phyloP scores from a whole-genome alignment of 2,113 vertebrate species.

The Tor tambroides region DNA sequence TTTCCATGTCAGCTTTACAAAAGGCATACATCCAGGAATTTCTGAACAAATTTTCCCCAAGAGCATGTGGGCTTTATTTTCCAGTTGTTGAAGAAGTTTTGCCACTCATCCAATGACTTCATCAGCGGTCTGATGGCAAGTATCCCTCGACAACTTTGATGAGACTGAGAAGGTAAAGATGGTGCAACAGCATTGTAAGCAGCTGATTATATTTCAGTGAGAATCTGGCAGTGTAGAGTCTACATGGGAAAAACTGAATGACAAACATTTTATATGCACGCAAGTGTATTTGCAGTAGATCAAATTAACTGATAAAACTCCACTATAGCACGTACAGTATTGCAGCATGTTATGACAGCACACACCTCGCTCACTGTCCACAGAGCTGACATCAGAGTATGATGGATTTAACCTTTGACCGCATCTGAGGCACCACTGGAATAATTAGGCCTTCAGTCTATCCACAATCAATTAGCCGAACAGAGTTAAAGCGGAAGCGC shows the following conservation, averaged over 20 bases:
- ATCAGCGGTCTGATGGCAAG: not conserved
- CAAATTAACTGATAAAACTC: not conserved
- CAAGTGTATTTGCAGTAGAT: not conserved
- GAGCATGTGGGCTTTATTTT: not conserved
- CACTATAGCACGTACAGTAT: not conserved
- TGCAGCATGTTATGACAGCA: not conserved
- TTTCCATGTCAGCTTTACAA: constrained; percentile 2
- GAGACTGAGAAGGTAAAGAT: not conserved
- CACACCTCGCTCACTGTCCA: not conserved
- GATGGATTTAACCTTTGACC: not conserved
- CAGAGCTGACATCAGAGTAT: not conserved
- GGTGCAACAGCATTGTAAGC: not conserved
- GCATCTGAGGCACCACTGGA: not conserved
- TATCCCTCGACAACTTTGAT: not conserved
- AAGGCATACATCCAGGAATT: not conserved
- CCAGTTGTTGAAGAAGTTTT: constrained; percentile 1
- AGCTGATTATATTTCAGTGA: not conserved
- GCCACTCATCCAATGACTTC: not conserved
- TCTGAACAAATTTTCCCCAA: constrained; percentile 1
- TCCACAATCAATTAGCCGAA: not conserved
- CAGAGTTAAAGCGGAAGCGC: not conserved
- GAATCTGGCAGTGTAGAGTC: not conserved
- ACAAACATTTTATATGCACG: not conserved
- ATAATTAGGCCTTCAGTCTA: constrained; percentile 17
- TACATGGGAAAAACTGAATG: not conserved